Evolutionary conservation across 2,113 vertebrate genomes (phyloP).

Genomic region (Dasyornis broadbenti): DNA sequence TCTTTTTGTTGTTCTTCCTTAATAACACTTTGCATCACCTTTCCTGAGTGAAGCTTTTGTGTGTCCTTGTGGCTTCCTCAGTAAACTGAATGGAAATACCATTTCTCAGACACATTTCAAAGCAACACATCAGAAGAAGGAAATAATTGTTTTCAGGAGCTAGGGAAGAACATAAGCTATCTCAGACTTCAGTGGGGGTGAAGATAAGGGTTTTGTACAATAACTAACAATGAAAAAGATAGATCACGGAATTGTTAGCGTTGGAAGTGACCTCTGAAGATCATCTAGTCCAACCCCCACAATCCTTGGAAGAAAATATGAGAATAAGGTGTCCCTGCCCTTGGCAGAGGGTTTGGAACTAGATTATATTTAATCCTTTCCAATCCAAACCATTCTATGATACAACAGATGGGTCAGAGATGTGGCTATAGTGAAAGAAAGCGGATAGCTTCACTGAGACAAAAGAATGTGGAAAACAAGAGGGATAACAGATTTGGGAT

Average conservation of each 20-base stretch:
- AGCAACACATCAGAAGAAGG: not conserved
- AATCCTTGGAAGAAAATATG: not conserved
- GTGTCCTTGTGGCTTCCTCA: not conserved
- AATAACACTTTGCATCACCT: not conserved
- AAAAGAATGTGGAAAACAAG: not conserved
- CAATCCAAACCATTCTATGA: not conserved
- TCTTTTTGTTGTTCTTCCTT: not conserved
- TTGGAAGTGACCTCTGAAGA: not conserved
- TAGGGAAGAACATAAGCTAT: not conserved
- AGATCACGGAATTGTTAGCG: not conserved
- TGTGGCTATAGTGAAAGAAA: not conserved
- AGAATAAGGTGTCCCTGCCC: not conserved
- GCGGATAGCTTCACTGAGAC: not conserved
- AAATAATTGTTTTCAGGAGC: not conserved
- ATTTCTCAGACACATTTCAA: not conserved
- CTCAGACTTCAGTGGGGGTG: not conserved
- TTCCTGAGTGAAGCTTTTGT: not conserved
- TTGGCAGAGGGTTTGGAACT: not conserved
- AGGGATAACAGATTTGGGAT: not conserved
- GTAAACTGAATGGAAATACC: not conserved
- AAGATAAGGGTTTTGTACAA: not conserved
- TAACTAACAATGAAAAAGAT: not conserved
- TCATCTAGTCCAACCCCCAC: not conserved
- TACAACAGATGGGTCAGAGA: not conserved
- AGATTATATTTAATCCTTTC: not conserved